Percentiles rank a stretch among this genome's conserved stretches.
Conservation (phyloP, 2,113 vertebrate species). For the Callipepla californica region DNA sequence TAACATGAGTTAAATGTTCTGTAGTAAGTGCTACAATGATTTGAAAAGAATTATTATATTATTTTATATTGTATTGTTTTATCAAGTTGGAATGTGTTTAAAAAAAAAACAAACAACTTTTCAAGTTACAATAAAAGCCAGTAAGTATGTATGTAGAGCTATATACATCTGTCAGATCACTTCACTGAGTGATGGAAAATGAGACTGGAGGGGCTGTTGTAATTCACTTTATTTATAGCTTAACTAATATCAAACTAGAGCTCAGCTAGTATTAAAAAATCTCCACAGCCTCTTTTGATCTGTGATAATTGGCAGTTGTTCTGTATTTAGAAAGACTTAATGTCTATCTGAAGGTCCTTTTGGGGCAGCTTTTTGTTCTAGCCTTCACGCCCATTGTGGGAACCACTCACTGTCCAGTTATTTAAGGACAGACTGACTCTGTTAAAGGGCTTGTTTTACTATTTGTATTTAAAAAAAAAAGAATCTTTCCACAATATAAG, state of each 20-base stretch:
- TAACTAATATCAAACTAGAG: neutral
- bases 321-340: neutral
- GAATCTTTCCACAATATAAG: too few species aligned
- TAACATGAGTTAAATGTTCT: neutral
- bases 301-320: neutral
- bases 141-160: neutral
- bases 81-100: neutral
- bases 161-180: neutral
- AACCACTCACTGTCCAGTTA: neutral
- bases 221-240: neutral
- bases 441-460: fast-evolving
- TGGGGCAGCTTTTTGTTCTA: neutral
- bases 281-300: neutral
- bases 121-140: neutral
- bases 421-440: neutral
- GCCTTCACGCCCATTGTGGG: too few species aligned
- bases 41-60: neutral
- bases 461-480: neutral
- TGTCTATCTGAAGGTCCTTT: neutral
- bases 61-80: neutral
- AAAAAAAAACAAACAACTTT: neutral
- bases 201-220: neutral
- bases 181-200: neutral
- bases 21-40: neutral
- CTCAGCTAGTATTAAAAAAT: neutral